Conservation (phyloP, 2,113 vertebrate genomes). For the Pseudois nayaur region DNA sequence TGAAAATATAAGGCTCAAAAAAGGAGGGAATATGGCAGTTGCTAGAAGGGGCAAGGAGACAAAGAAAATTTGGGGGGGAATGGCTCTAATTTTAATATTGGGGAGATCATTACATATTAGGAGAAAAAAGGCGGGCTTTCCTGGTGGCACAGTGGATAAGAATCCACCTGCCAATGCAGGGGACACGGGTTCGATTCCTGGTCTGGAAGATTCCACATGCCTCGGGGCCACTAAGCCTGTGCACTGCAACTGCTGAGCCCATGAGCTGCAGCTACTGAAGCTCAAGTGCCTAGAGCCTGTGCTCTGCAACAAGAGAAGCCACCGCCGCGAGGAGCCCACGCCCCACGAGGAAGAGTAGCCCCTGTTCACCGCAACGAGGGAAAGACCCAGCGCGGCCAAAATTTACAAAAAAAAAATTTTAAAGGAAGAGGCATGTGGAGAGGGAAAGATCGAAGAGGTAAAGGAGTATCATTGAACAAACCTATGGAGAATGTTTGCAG, state of each 20-base stretch:
- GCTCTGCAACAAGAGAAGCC: neutral
- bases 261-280: neutral
- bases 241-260: neutral
- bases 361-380: neutral
- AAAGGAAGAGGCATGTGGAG: neutral
- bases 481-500: neutral
- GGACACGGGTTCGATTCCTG: neutral
- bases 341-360: neutral
- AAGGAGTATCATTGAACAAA: neutral
- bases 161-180: neutral
- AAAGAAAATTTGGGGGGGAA: neutral
- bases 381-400: neutral
- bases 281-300: neutral
- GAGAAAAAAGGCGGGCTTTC: neutral
- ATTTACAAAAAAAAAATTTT: neutral
- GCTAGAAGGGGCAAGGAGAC: neutral
- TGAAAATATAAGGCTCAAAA: neutral
- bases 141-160: neutral
- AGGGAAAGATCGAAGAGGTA: neutral
- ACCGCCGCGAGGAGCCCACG: rapidly evolving
- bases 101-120: neutral
- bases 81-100: neutral
- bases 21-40: neutral
- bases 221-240: neutral
- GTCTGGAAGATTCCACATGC: neutral